Evolutionary conservation across 2,888 invertebrate genomes (phyloP).

Genomic region (Leptopilina drosophilae): DNA sequence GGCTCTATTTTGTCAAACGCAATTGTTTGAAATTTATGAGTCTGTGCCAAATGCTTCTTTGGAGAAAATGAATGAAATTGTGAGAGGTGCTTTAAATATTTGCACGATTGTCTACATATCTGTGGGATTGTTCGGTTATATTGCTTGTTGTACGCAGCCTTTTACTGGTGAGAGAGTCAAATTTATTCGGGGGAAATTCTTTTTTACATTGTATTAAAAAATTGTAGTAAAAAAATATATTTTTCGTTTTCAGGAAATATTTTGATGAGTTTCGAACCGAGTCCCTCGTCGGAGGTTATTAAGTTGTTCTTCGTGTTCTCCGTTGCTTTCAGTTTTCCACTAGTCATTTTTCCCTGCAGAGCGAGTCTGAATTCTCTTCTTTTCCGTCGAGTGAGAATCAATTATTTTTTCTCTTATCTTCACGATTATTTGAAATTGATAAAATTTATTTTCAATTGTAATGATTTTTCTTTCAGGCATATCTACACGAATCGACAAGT

Average conservation of each 20-base stretch:
- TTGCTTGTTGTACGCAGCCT: conserved; percentile 88
- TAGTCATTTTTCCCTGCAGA: conserved; percentile 97
- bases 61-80: conserved; percentile 92
- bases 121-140: conserved; percentile 95
- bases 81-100: conserved; percentile 92
- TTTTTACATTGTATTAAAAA: no score
- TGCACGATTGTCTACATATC: conserved; percentile 94
- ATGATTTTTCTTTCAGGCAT: conserved; percentile 78
- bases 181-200: not conserved
- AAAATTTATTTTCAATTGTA: conserved; percentile 32
- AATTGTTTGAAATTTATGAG: conserved; percentile 95
- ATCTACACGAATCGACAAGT: conserved; percentile 82
- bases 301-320: conserved; percentile 97
- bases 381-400: conserved; percentile 77
- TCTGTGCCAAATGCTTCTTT: conserved; percentile 91
- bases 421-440: not conserved
- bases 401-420: conserved; percentile 8
- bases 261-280: conserved; percentile 89
- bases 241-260: conserved; percentile 86
- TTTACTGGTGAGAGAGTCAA: conserved; percentile 81
- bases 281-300: conserved; percentile 90
- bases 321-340: conserved; percentile 96
- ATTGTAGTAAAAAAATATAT: no score
- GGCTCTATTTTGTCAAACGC: conserved; percentile 98
- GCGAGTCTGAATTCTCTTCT: conserved; percentile 95